Evolutionary conservation across 2,797 vertebrate genomes (phyloP).

Genomic region (Alca torda): DNA sequence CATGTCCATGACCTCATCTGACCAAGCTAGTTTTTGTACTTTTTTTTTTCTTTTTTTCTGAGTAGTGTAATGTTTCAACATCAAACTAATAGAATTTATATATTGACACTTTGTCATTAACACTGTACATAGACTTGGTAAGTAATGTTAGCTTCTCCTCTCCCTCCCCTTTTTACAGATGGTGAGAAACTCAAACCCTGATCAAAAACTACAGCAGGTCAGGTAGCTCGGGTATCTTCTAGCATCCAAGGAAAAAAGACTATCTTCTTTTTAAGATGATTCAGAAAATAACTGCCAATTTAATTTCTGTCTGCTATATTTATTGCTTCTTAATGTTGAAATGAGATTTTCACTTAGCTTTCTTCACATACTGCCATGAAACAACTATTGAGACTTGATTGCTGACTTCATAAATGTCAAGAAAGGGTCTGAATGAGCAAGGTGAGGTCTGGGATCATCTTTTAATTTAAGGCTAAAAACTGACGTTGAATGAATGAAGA

Average conservation of each 20-base stretch:
- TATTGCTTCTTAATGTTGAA: background rate
- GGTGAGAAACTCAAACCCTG: slow-evolving; percentile 25
- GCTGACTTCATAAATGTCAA: background rate
- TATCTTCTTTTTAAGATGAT: background rate
- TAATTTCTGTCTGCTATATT: background rate
- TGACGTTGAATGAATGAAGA: background rate
- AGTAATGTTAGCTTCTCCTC: background rate
- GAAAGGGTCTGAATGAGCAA: background rate
- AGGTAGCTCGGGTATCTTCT: slow-evolving; percentile 8
- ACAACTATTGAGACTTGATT: background rate
- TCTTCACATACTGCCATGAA: background rate
- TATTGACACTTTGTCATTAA: slow-evolving; percentile 28
- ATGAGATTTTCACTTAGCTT: background rate
- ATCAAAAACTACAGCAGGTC: background rate
- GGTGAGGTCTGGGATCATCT: background rate
- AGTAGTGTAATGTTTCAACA: slow-evolving; percentile 48
- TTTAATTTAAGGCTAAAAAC: background rate
- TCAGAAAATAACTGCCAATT: background rate
- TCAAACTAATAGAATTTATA: slow-evolving; percentile 21
- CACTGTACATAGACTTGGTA: background rate
- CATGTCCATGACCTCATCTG: slow-evolving; percentile 23
- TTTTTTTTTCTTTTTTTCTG: background rate
- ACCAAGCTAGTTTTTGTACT: background rate
- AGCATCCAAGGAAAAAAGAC: background rate
- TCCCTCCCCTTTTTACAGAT: background rate